Evolutionary conservation across 1,140 invertebrate species (phyloP), one percentile per base, ranked within the genome.

Genomic region (Samia ricini): DNA sequence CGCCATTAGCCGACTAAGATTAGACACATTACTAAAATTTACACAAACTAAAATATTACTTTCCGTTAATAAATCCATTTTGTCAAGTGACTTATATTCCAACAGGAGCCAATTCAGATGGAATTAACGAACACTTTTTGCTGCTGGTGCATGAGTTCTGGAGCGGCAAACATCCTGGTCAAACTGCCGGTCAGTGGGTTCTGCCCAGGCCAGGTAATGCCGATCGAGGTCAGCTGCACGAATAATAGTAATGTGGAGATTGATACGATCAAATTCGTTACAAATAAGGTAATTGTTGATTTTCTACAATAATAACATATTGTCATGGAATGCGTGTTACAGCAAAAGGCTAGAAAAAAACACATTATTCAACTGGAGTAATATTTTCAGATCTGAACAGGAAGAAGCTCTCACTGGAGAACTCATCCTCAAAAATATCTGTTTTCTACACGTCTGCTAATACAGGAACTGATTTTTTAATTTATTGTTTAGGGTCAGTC

Each of bases 161-260:
- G 93, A 0, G 92, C 93, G 0, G 72, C 94, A 22, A 85, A 92
- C n/a, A 86, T 94, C 0, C 84, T 92, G 18, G 89, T 94, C 1
- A 91, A 89, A 55, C 60, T 95, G 24, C 94, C 94, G 0, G 83
- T 91, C 36, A 88, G 91, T n/a, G 95, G 94, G 7, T 95, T 92
- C 76, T 93, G 94, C 33, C 92, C 94, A 15, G 94, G 94, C 0
- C 94, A 95, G 81, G 73, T 79, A 24, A 92, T 95, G 61, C 93
- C 94, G 1, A 83, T 95, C 2, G 93, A 92, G 62, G 83, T 94
- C 18, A 92, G 92, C 71, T 92, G 94, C 59, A 91, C 93, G 59
- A 95, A 95, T 80, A 79, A 82, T 22, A 94, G 94, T 18, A 91
- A 91, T 69, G 91, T 95, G 12, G 82, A 86, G 29, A 91, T 95